These are phyloP conservation scores for Cettia cetti DNA, from an alignment of 2,113 vertebrate species.

Conservation along the genomic window DNA sequence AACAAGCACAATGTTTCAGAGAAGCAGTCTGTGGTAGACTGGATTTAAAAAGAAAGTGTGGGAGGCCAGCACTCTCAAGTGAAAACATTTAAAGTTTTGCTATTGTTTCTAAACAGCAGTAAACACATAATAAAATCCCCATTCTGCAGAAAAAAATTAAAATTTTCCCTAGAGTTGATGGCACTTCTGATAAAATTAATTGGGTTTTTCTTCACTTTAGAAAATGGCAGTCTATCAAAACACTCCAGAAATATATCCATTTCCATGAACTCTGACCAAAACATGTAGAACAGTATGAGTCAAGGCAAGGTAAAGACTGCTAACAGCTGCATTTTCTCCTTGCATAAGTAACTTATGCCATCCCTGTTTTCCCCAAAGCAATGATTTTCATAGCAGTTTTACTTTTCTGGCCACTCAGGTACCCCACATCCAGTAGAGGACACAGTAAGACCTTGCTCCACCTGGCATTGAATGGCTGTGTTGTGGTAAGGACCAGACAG, in stretches of 20 bases:
- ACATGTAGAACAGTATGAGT: background rate
- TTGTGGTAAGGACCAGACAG: background rate
- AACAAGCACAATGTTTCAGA: background rate
- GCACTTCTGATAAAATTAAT: background rate
- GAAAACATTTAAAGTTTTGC: background rate
- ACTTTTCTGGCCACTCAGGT: background rate
- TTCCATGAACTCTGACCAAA: background rate
- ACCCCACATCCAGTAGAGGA: background rate
- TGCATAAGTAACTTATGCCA: background rate
- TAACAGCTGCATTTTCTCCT: background rate
- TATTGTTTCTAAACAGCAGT: background rate
- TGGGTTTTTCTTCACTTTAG: background rate
- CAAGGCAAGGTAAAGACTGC: background rate
- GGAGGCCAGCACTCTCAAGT: background rate
- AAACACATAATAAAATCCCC: background rate
- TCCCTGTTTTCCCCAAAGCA: background rate
- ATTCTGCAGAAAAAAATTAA: background rate
- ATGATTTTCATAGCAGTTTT: background rate
- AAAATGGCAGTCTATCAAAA: background rate
- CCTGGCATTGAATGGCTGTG: background rate
- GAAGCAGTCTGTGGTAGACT: background rate
- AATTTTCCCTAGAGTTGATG: background rate
- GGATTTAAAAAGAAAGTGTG: background rate
- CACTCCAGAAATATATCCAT: background rate
- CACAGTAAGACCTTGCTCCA: background rate